phyloP scores from a whole-genome alignment of 1,140 invertebrate genomes.

The Drosophila saltans region DNA sequence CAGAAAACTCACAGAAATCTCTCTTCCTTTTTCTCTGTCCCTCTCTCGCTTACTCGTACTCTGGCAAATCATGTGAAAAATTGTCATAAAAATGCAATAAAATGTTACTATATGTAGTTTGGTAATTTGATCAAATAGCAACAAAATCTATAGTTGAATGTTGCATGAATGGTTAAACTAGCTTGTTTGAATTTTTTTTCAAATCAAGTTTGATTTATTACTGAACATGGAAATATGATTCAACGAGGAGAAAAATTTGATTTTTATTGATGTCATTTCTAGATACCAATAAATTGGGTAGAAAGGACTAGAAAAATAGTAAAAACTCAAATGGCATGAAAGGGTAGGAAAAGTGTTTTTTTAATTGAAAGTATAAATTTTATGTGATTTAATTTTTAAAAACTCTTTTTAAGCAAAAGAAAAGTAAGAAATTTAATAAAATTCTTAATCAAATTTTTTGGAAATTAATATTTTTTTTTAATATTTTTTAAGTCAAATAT shows the following conservation, averaged over 20 bases:
- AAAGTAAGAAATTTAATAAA: no score
- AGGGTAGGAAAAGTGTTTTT: no score
- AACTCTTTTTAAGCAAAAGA: no score
- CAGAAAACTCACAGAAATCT: constrained; percentile 1
- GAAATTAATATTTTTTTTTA: no score
- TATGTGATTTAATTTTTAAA: no score
- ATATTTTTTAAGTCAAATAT: no score
- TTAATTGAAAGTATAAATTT: no score
- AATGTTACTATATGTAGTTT: constrained; percentile 34
- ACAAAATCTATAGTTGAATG: constrained; percentile 44
- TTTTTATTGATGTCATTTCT: constrained; percentile 10
- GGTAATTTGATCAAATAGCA: constrained; percentile 53
- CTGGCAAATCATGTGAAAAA: constrained; percentile 76
- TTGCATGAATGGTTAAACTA: constrained; percentile 33
- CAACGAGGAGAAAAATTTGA: not conserved
- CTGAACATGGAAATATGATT: constrained; percentile 7
- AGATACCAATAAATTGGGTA: not conserved
- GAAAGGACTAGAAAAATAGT: not conserved
- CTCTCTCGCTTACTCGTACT: constrained; percentile 24
- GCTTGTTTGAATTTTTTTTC: constrained; percentile 1
- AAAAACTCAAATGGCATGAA: not conserved
- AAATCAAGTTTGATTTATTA: constrained; percentile 18
- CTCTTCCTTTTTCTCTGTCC: not conserved
- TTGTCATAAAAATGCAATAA: constrained; percentile 80
- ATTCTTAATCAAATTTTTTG: no score